Percentiles rank a stretch among this genome's conserved stretches.
These are phyloP conservation scores for Rotaria sp. DNA, from an alignment of 2,888 invertebrate genomes.

Conservation along the genomic window DNA sequence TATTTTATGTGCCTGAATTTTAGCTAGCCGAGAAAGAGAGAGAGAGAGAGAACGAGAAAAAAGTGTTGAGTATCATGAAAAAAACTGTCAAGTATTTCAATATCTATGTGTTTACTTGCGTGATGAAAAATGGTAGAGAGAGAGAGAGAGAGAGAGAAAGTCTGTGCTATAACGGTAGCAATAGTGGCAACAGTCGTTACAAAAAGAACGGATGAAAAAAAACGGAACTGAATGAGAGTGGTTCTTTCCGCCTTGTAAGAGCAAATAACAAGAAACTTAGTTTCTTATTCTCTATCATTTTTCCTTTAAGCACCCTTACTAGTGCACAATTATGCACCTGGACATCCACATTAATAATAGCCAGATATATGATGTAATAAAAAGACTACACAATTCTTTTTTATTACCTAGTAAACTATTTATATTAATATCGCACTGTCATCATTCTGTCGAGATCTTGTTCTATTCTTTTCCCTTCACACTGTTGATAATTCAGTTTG, in stretches of 20 bases:
- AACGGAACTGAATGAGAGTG: constrained; percentile 7
- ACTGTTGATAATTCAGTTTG: neutral
- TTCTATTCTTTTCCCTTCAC: neutral
- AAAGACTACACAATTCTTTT: neutral
- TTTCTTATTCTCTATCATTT: constrained; percentile 12
- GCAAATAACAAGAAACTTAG: constrained; percentile 2
- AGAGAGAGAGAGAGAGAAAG: neutral
- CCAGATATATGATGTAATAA: neutral
- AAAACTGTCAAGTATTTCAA: neutral
- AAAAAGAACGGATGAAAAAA: neutral
- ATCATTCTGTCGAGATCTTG: neutral
- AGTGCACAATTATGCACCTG: neutral
- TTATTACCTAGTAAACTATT: neutral
- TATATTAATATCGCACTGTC: neutral
- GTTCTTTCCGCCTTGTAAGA: neutral
- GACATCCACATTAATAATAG: neutral
- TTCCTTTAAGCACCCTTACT: neutral
- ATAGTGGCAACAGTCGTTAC: neutral
- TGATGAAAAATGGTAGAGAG: neutral
- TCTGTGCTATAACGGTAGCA: neutral
- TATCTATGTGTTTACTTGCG: neutral
- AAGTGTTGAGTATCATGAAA: neutral
- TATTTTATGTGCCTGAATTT: neutral
- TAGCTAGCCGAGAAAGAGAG: neutral
- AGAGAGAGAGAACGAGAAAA: too few species aligned